Conservation (phyloP, 2,888 invertebrate genomes). For the Amiota minor region DNA sequence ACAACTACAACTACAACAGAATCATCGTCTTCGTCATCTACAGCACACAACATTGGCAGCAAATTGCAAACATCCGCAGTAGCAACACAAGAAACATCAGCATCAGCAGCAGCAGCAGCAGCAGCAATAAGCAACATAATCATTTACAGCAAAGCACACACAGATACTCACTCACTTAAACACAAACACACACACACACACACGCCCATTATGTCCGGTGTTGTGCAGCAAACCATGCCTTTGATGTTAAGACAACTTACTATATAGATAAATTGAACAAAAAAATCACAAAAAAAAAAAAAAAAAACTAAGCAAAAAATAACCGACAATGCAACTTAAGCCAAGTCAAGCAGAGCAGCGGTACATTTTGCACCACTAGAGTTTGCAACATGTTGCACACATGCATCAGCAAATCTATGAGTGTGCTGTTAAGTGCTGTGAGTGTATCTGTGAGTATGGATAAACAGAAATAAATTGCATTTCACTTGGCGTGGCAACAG, state of each 20-base stretch:
- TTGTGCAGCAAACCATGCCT: neutral
- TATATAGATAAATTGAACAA: neutral
- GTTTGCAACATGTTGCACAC: slow-evolving; percentile 11
- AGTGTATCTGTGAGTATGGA: neutral
- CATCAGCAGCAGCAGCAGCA: slow-evolving; percentile 7
- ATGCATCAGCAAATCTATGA: too few relatives aligned
- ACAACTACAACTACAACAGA: slow-evolving; percentile 13
- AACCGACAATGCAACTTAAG: neutral
- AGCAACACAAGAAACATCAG: slow-evolving; percentile 19
- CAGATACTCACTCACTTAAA: neutral
- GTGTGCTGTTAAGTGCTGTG: too few relatives aligned
- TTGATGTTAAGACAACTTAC: too few relatives aligned
- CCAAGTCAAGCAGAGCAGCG: slow-evolving; percentile 31
- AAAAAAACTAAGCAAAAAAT: neutral
- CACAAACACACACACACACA: slow-evolving; percentile 4
- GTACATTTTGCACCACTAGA: slow-evolving; percentile 34
- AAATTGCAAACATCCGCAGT: slow-evolving; percentile 33
- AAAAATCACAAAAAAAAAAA: neutral
- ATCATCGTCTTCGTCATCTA: slow-evolving; percentile 8
- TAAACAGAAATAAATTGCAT: slow-evolving; percentile 28
- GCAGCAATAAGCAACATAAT: slow-evolving; percentile 28
- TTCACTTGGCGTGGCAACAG: slow-evolving; percentile 27
- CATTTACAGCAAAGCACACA: slow-evolving; percentile 8
- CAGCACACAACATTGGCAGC: slow-evolving; percentile 13
- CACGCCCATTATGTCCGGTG: slow-evolving; percentile 28